phyloP scores from a whole-genome alignment of 1,140 invertebrate genomes.

The Drosophila varians region DNA sequence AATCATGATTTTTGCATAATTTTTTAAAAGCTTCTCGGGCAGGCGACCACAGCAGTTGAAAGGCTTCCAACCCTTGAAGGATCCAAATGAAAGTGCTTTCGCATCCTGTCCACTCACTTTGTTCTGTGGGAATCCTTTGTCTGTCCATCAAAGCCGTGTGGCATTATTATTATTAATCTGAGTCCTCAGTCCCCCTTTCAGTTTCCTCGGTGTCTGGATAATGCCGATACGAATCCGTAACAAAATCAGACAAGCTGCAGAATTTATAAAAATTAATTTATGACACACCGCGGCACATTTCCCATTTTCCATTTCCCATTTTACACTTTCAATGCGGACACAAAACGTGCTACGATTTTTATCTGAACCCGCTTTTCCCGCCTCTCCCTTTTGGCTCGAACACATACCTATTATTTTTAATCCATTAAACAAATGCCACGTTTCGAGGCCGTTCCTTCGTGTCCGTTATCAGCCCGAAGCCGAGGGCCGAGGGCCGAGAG shows the following conservation, averaged over 20 bases:
- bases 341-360: conserved; percentile 72
- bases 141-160: conserved; percentile 44
- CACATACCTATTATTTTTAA: conserved; percentile 73
- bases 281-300: conserved; percentile 71
- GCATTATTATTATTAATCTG: conserved; percentile 62
- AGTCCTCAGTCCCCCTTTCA: conserved; percentile 18
- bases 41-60: conserved; percentile 45
- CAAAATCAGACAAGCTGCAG: conserved; percentile 52
- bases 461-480: conserved; percentile 67
- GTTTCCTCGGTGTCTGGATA: neutral
- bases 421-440: conserved; percentile 80
- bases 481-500: neutral
- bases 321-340: conserved; percentile 37
- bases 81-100: conserved; percentile 53
- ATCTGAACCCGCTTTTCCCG: conserved; percentile 32
- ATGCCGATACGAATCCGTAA: conserved; percentile 36
- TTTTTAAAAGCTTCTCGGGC: conserved; percentile 59
- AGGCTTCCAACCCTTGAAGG: conserved; percentile 48
- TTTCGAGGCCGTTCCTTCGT: conserved; percentile 49
- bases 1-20: conserved; percentile 80
- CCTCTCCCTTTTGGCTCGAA: conserved; percentile 4
- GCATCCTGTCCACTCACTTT: conserved; percentile 10
- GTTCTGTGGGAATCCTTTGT: conserved; percentile 45
- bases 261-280: conserved; percentile 77
- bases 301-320: conserved; percentile 34